Base-by-base conservation (phyloP, 2,888 invertebrate species). In the Ophion slaviceki region DNA sequence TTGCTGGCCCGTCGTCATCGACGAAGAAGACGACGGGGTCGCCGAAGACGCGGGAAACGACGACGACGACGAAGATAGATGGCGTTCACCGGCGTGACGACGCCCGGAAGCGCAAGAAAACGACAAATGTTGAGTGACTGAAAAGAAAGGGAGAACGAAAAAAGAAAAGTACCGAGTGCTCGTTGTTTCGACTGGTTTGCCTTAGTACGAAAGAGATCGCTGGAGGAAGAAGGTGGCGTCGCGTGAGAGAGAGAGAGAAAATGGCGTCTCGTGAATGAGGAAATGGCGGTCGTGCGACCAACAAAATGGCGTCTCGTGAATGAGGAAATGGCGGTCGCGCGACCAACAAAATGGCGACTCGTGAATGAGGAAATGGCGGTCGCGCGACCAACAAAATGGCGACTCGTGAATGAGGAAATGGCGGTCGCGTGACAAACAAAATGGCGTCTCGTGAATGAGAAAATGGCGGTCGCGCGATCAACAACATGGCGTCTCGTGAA, bases 21-120 rank as follows among this genome's bases (percentile, higher is more conserved):
- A 62, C 84, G 86, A 75, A 84, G 84, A 66, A 84, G 82, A 59
- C 87, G 85, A 82, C 83, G 87, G 28, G 84, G 87, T 83, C 86
- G 85, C 70, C 71, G 84, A 86, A 82, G 85, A 88, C 82, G 76
- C 75, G 64, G 77, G 79, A 53, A 72, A 72, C 66, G 85, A 86
- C 70, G 77, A 86, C 70, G 77, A 47, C 62, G 77, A 74, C 20
- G 20, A 59, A 24, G 11, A 10, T 20, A 20, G 47, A 17, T 76
- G 2, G 64, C 45, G 8, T 20, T 59, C 57, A 57, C 28, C 24
- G 17, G 28, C 53, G 28, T 14, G 6, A 32, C 32, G 57, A 57
- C 28, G n/a, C 28, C 8, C 24, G 8, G 1, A 20, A 8, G 17
- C 36, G 8, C 11, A 4, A 32, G 57, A 32, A 32, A 57, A 53